Percentiles rank a stretch among this genome's conserved stretches.
These are phyloP conservation scores for Himantopus leucocephalus DNA, from an alignment of 2,113 vertebrate species.

Conservation along the genomic window DNA sequence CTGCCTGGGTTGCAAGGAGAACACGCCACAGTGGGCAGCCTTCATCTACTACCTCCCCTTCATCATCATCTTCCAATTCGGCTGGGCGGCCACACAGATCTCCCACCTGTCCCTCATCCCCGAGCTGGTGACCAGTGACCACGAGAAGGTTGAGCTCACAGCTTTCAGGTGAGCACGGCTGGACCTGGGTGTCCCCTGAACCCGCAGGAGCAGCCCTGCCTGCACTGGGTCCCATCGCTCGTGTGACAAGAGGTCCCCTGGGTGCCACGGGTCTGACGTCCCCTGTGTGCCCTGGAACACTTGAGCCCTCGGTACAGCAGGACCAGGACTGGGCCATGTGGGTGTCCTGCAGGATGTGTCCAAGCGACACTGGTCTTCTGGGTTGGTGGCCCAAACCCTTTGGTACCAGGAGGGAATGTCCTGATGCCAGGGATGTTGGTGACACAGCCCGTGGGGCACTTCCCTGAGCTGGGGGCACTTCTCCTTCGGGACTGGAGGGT, in stretches of 20 bases:
- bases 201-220: neutral
- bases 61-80: constrained; percentile 92
- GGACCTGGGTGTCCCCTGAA: neutral
- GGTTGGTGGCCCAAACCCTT: neutral
- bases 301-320: neutral
- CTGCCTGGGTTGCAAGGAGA: constrained; percentile 79
- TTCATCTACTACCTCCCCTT: constrained; percentile 89
- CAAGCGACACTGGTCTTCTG: neutral
- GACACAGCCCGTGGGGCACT: accelerated
- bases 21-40: constrained; percentile 85
- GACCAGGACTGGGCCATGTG: neutral
- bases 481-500: neutral
- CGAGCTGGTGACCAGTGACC: constrained; percentile 84
- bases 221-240: neutral
- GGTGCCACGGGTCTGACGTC: neutral
- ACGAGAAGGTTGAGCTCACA: constrained; percentile 92
- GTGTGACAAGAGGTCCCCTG: neutral
- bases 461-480: neutral
- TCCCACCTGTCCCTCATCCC: constrained; percentile 95
- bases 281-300: neutral
- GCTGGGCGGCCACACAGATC: constrained; percentile 94
- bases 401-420: neutral
- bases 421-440: neutral
- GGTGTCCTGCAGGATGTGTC: neutral
- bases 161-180: constrained; percentile 84